Evolutionary conservation across 2,797 vertebrate species (phyloP).

Genomic region (Oreonectes daqikongensis): DNA sequence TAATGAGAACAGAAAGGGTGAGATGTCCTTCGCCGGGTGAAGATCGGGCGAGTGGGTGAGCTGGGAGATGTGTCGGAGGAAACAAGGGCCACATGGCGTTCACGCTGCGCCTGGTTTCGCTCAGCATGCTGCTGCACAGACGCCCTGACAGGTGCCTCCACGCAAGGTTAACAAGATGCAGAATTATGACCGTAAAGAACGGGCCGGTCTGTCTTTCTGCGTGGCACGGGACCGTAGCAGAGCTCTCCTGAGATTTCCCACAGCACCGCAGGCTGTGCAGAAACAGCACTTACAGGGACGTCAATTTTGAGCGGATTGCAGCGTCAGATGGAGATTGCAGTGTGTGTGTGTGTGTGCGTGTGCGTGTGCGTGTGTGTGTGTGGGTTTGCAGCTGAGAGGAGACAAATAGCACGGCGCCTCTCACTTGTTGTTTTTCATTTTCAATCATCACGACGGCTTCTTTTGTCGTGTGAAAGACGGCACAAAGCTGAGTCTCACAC

Average conservation of each 20-base stretch:
- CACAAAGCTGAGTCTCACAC: background rate
- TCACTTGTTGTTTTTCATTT: conserved; percentile 25
- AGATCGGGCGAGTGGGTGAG: conserved; percentile 34
- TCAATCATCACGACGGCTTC: conserved; percentile 24
- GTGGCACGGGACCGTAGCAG: conserved; percentile 12
- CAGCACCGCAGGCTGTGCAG: conserved; percentile 15
- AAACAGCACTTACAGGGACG: conserved; percentile 20
- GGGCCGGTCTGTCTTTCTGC: conserved; percentile 27
- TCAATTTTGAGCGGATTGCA: conserved; percentile 7
- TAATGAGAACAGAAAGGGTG: conserved; percentile 46
- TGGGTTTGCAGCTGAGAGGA: conserved; percentile 24
- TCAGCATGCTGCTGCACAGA: conserved; percentile 33
- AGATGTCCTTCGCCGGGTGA: conserved; percentile 52
- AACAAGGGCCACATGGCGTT: conserved; percentile 53
- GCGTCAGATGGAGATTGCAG: conserved; percentile 6
- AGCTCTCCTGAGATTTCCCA: conserved; percentile 40
- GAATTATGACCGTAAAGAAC: conserved; percentile 50
- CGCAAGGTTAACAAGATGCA: conserved; percentile 57
- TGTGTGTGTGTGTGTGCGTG: conserved; percentile 26
- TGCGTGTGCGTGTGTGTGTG: conserved; percentile 18
- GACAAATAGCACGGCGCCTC: conserved; percentile 15
- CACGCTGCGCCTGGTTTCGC: conserved; percentile 42
- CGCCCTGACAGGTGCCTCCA: conserved; percentile 43
- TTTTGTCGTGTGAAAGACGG: background rate
- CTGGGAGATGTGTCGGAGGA: conserved; percentile 41